Conservation (phyloP, 2,797 vertebrate species). For the Dendrocincla tyrannina region DNA sequence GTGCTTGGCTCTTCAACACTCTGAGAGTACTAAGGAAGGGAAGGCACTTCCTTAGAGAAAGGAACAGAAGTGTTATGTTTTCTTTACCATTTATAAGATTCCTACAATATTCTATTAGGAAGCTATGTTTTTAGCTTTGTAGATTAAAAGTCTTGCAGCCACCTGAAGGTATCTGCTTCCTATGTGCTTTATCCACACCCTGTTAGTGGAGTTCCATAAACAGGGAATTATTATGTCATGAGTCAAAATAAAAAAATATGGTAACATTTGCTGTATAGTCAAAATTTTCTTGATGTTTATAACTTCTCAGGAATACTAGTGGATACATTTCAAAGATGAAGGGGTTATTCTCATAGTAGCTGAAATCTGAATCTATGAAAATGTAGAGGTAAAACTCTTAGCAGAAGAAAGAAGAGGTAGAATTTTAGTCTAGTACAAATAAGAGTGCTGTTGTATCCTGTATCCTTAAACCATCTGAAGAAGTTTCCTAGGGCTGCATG, state of each 20-base stretch:
- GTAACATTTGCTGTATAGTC: not conserved
- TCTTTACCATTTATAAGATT: not conserved
- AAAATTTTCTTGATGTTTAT: not conserved
- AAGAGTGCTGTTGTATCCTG: not conserved
- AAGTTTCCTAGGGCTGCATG: not conserved
- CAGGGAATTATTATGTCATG: not conserved
- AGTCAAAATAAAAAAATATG: not conserved
- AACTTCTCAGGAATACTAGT: not conserved
- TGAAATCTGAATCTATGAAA: not conserved
- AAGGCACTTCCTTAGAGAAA: not conserved
- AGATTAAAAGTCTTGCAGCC: not conserved
- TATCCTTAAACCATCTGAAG: not conserved
- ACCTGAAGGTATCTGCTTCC: not conserved
- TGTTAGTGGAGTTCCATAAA: not conserved
- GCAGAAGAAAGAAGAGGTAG: not conserved
- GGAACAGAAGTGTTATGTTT: fast-evolving
- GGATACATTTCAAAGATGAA: not conserved
- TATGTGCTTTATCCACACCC: not conserved
- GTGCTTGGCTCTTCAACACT: not conserved
- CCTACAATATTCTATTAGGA: not conserved
- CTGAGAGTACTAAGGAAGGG: not conserved
- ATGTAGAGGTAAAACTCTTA: not conserved
- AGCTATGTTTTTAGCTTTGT: not conserved
- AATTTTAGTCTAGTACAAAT: not conserved
- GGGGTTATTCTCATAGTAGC: not conserved